Evolutionary conservation across 2,113 vertebrate species (phyloP).

Genomic region (Erythrolamprus reginae): DNA sequence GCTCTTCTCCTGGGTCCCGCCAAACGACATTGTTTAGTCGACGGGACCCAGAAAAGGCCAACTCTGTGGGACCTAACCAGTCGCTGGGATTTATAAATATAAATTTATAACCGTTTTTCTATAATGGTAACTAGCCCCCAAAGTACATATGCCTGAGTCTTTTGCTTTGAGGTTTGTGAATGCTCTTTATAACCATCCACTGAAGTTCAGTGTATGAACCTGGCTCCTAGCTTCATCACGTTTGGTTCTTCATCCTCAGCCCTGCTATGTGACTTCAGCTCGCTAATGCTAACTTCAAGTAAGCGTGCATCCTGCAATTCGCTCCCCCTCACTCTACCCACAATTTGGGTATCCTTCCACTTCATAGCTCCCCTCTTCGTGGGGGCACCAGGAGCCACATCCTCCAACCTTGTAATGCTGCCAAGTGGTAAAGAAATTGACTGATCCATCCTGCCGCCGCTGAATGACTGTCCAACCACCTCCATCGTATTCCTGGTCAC

Average conservation of each 20-base stretch:
- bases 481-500: slow-evolving; percentile 75
- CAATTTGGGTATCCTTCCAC: neutral
- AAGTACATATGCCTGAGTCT: neutral
- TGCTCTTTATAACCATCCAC: neutral
- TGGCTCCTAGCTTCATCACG: neutral
- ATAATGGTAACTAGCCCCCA: neutral
- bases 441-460: slow-evolving; percentile 82
- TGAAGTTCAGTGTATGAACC: neutral
- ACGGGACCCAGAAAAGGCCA: no score
- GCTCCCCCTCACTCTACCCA: neutral
- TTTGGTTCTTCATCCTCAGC: neutral
- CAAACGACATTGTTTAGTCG: no score
- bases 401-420: slow-evolving; percentile 77
- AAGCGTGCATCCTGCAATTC: neutral
- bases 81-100: no score
- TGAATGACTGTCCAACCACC: slow-evolving; percentile 90
- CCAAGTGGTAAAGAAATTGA: slow-evolving; percentile 89
- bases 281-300: neutral
- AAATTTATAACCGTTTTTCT: neutral
- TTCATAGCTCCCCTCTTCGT: neutral
- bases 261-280: neutral
- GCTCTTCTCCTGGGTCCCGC: no score
- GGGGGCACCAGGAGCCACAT: neutral
- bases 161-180: neutral
- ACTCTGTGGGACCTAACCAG: no score